A percentile compares a stretch with the other conserved stretches of the same genome.
phyloP scores from a whole-genome alignment of 1,140 invertebrate species.

The Drosophila lacertosa region DNA sequence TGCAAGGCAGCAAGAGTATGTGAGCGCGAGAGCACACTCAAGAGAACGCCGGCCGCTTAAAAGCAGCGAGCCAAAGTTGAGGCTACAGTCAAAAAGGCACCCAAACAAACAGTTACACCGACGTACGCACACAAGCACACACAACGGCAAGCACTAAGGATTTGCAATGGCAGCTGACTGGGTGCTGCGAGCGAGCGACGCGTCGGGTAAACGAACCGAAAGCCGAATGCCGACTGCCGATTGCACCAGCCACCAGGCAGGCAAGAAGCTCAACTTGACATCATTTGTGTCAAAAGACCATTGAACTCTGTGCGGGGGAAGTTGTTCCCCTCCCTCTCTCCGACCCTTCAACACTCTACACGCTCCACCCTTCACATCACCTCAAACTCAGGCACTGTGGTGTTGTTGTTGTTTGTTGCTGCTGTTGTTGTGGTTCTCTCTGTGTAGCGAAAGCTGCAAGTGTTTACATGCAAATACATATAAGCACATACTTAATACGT shows the following conservation, averaged over 20 bases:
- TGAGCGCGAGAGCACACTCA: slow-evolving; percentile 2
- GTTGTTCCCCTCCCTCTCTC: slow-evolving; percentile 15
- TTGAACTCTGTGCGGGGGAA: slow-evolving; percentile 74
- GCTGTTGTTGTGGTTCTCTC: slow-evolving; percentile 9
- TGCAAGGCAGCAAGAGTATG: slow-evolving; percentile 3
- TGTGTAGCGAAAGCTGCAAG: slow-evolving; percentile 33
- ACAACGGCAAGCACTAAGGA: slow-evolving; percentile 36
- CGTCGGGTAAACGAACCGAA: slow-evolving; percentile 28
- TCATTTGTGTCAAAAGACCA: slow-evolving; percentile 84
- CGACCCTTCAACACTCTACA: no score
- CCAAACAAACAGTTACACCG: slow-evolving; percentile 74
- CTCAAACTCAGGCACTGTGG: slow-evolving; percentile 16
- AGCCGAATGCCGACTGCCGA: slow-evolving; percentile 13
- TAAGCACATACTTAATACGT: slow-evolving; percentile 9
- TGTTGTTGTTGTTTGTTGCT: slow-evolving; percentile 55
- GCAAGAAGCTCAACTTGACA: slow-evolving; percentile 81
- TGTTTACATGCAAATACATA: slow-evolving; percentile 36
- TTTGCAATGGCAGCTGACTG: slow-evolving; percentile 44
- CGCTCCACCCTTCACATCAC: not conserved
- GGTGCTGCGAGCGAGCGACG: slow-evolving; percentile 10
- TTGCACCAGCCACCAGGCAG: slow-evolving; percentile 25
- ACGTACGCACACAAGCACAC: slow-evolving; percentile 18
- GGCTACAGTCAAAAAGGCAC: slow-evolving; percentile 63
- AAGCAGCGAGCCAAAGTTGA: slow-evolving; percentile 26
- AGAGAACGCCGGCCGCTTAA: slow-evolving; percentile 55